Conservation (phyloP, 2,113 vertebrate species). For the Peucedramus taeniatus region DNA sequence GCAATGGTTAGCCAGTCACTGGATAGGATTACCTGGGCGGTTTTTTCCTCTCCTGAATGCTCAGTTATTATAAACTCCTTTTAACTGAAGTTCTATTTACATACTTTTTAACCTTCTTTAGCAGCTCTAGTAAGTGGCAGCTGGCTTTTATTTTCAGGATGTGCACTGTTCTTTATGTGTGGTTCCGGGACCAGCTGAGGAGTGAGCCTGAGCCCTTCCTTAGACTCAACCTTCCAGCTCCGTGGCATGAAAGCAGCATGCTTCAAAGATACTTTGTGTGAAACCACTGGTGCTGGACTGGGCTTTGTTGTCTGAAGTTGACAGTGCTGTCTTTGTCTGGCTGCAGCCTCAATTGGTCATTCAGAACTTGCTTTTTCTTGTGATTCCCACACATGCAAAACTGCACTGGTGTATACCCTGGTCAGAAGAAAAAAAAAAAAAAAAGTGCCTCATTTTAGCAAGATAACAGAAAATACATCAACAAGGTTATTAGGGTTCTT, state of each 20-base stretch:
- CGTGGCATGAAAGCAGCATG: slow-evolving; percentile 12
- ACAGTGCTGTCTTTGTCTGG: slow-evolving; percentile 38
- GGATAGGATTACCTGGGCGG: not conserved
- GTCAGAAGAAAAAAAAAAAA: not conserved
- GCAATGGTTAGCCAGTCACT: not conserved
- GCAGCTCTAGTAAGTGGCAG: not conserved
- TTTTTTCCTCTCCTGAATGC: not conserved
- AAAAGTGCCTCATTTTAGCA: not conserved
- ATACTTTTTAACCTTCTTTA: not conserved
- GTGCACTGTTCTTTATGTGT: slow-evolving; percentile 19
- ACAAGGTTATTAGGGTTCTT: not conserved
- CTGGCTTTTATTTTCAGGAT: slow-evolving; percentile 48
- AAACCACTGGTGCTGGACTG: slow-evolving; percentile 48
- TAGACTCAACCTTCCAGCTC: slow-evolving; percentile 22
- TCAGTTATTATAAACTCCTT: not conserved
- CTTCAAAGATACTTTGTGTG: slow-evolving; percentile 48
- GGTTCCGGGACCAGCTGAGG: slow-evolving; percentile 30
- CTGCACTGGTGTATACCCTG: not conserved
- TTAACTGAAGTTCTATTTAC: not conserved
- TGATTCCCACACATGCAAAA: slow-evolving; percentile 1
- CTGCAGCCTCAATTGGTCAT: slow-evolving; percentile 14
- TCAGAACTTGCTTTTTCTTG: slow-evolving; percentile 27
- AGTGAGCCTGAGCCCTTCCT: slow-evolving; percentile 23
- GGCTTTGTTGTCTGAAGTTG: slow-evolving; percentile 48
- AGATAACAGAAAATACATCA: not conserved